phyloP scores from a whole-genome alignment of 2,113 vertebrate genomes.

The Guaruba guarouba region DNA sequence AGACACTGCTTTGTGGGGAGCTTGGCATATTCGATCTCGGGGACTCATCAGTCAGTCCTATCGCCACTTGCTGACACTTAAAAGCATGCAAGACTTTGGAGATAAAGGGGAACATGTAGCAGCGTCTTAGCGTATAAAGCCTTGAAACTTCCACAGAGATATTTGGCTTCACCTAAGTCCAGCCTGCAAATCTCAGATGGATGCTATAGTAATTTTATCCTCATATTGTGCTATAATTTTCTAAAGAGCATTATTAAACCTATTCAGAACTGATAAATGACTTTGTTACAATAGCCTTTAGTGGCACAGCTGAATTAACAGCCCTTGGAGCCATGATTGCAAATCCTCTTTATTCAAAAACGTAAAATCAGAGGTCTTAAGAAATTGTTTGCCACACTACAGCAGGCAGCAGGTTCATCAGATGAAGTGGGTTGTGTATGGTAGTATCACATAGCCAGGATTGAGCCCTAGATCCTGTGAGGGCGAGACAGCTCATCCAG shows the following conservation, averaged over 20 bases:
- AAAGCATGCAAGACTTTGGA: background rate
- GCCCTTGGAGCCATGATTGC: slow-evolving; percentile 2
- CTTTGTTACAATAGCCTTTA: slow-evolving; percentile 7
- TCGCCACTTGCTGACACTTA: fast-evolving
- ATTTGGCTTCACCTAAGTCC: background rate
- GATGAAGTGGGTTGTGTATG: background rate
- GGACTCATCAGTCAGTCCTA: fast-evolving
- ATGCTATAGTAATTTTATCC: background rate
- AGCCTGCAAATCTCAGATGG: background rate
- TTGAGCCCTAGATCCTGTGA: fast-evolving
- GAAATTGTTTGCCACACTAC: background rate
- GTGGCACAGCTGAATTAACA: slow-evolving; percentile 17
- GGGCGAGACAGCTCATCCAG: background rate
- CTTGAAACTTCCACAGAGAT: background rate
- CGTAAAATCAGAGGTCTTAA: background rate
- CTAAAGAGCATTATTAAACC: background rate
- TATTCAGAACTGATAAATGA: slow-evolving; percentile 26
- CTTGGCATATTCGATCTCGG: fast-evolving
- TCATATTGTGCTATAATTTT: slow-evolving; percentile 8
- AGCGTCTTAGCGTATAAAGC: background rate
- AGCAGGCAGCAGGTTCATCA: background rate
- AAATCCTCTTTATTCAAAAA: background rate
- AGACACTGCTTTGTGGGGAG: background rate
- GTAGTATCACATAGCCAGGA: background rate
- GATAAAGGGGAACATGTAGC: background rate